A percentile compares a stretch with the other conserved stretches of the same genome.
Conservation (phyloP, 2,113 vertebrate species). For the Ophiodon elongatus region DNA sequence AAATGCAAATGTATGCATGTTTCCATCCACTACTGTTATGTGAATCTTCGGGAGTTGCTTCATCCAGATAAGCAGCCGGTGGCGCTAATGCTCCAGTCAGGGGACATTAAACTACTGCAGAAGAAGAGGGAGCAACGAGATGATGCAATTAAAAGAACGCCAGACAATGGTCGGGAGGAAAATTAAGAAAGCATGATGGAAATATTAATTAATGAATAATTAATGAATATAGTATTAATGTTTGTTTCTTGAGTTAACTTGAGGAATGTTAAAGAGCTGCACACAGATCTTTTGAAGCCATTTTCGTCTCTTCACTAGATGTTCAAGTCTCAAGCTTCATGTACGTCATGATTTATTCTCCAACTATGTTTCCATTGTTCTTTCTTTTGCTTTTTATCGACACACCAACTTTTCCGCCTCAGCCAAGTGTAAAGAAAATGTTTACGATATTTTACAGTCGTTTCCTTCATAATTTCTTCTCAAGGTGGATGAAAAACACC, state of each 20-base stretch:
- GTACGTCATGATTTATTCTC: neutral
- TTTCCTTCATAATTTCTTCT: neutral
- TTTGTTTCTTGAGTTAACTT: neutral
- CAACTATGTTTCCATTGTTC: neutral
- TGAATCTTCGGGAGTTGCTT: neutral
- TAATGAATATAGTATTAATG: no score
- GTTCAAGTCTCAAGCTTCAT: neutral
- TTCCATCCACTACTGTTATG: neutral
- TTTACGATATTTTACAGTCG: neutral
- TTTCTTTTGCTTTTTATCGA: neutral
- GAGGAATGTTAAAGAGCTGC: neutral
- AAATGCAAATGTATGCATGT: neutral
- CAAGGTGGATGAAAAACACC: neutral
- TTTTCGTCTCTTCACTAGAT: neutral
- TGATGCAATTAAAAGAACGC: neutral
- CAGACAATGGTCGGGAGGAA: neutral
- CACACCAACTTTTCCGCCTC: neutral
- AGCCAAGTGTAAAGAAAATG: neutral
- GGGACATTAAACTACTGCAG: neutral
- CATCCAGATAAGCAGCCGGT: neutral
- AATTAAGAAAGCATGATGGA: neutral
- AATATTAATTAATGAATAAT: no score
- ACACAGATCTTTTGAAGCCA: neutral
- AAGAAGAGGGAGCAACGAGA: neutral
- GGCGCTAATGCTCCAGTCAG: neutral